A percentile compares a stretch with the other conserved stretches of the same genome.
Evolutionary conservation across 2,888 invertebrate genomes (phyloP).

Genomic region (Noctuana brunneofusca): DNA sequence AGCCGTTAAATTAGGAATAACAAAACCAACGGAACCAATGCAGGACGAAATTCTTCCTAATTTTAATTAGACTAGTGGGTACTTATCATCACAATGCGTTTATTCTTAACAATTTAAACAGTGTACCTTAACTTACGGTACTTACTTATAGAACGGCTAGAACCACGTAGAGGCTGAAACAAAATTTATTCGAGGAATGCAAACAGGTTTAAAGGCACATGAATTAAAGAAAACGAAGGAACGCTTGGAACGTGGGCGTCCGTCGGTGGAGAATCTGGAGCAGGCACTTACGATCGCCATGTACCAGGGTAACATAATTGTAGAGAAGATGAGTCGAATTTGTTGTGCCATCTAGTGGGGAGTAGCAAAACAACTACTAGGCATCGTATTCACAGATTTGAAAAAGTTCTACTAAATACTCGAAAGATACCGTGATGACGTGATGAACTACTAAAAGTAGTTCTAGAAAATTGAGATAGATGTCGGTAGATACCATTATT

Average conservation of each 20-base stretch:
- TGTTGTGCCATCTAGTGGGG: conserved; percentile 47
- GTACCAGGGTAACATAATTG: conserved; percentile 66
- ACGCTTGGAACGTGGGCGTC: conserved; percentile 76
- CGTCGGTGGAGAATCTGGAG: conserved; percentile 80
- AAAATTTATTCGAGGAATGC: conserved; percentile 20
- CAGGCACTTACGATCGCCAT: conserved; percentile 80
- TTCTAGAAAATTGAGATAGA: conserved; percentile 21
- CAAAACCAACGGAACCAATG: too few species aligned
- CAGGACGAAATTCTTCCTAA: too few species aligned
- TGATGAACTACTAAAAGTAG: too few species aligned
- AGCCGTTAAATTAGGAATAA: too few species aligned
- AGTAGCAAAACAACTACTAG: conserved; percentile 39
- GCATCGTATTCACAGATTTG: background rate
- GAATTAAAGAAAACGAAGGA: conserved; percentile 60
- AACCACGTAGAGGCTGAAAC: conserved; percentile 9
- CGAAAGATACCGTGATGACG: too few species aligned
- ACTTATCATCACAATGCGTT: too few species aligned
- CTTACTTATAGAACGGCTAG: too few species aligned
- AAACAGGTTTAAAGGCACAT: conserved; percentile 21
- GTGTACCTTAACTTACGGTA: too few species aligned
- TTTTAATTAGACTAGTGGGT: too few species aligned
- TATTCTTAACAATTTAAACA: too few species aligned
- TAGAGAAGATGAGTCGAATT: conserved; percentile 17
- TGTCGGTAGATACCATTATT: conserved; percentile 32
- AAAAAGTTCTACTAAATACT: background rate